These are phyloP conservation scores for Tragelaphus imberbis DNA, from an alignment of 2,113 vertebrate species.

Conservation along the genomic window DNA sequence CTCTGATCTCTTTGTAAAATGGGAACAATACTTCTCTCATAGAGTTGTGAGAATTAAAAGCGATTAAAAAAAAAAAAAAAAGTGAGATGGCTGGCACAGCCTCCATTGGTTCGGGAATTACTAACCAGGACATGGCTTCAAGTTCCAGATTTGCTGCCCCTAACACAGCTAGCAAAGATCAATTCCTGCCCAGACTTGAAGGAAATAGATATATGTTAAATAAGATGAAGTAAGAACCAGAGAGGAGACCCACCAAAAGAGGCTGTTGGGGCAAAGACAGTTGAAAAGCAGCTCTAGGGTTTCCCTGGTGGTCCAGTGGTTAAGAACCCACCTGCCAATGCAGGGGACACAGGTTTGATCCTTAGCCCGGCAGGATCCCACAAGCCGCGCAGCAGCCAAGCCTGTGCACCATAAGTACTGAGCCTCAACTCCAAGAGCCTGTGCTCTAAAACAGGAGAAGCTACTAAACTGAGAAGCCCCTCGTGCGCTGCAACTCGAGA, in stretches of 20 bases:
- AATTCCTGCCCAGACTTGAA: background rate
- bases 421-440: background rate
- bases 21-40: background rate
- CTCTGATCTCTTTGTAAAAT: background rate
- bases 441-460: background rate
- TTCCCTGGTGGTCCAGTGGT: background rate
- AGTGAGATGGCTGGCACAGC: background rate
- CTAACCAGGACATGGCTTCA: background rate
- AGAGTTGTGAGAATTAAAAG: background rate
- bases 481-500: accelerated
- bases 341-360: background rate
- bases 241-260: background rate
- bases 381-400: accelerated
- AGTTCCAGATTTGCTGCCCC: too few relatives aligned
- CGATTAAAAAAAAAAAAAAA: background rate
- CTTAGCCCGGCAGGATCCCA: background rate
- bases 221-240: background rate
- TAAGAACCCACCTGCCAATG: background rate
- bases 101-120: background rate
- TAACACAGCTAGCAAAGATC: background rate
- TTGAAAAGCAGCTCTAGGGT: background rate
- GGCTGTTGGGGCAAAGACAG: background rate
- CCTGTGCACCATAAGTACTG: background rate
- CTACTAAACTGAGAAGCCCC: background rate
- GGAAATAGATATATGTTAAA: background rate